These are phyloP conservation scores for Barnardius zonarius DNA, from an alignment of 2,113 vertebrate species.

Conservation along the genomic window DNA sequence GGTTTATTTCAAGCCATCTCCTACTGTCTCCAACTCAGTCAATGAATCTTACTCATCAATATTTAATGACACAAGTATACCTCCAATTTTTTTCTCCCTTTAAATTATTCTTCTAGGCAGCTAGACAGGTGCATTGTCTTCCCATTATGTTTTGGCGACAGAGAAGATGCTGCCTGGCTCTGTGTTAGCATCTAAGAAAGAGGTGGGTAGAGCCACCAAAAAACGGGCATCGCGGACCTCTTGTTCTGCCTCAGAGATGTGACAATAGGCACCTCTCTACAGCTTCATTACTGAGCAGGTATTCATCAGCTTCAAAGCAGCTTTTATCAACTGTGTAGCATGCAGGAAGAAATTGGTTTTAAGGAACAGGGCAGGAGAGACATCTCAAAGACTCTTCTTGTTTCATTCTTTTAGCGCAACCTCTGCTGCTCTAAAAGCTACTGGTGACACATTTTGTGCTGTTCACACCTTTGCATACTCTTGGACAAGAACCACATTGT, in stretches of 20 bases:
- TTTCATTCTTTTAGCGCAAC: background rate
- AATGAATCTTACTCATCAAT: conserved; percentile 65
- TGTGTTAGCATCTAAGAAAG: background rate
- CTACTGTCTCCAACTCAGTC: conserved; percentile 62
- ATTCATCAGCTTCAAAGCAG: conserved; percentile 15
- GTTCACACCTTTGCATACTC: background rate
- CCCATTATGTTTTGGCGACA: background rate
- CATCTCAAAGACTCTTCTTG: conserved; percentile 1
- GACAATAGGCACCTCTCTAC: background rate
- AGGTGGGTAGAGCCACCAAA: background rate
- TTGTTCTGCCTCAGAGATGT: background rate
- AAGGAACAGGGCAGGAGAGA: conserved; percentile 1
- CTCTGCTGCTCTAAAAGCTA: conserved; percentile 9
- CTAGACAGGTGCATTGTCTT: conserved; percentile 41
- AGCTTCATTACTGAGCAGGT: conserved; percentile 4
- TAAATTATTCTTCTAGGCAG: conserved; percentile 19
- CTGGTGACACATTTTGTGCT: conserved; percentile 15
- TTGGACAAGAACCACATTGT: conserved; percentile 53
- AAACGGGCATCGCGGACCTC: background rate
- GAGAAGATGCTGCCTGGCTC: background rate
- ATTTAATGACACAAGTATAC: conserved; percentile 64
- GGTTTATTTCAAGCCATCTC: conserved; percentile 68
- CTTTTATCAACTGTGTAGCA: background rate
- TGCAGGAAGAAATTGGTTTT: background rate
- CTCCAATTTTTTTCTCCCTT: background rate